Evolutionary conservation across 92 coral and sea anemone genomes (phyloP), one percentile per base, ranked within the genome.

Genomic region (Zoanthus gigantus): DNA sequence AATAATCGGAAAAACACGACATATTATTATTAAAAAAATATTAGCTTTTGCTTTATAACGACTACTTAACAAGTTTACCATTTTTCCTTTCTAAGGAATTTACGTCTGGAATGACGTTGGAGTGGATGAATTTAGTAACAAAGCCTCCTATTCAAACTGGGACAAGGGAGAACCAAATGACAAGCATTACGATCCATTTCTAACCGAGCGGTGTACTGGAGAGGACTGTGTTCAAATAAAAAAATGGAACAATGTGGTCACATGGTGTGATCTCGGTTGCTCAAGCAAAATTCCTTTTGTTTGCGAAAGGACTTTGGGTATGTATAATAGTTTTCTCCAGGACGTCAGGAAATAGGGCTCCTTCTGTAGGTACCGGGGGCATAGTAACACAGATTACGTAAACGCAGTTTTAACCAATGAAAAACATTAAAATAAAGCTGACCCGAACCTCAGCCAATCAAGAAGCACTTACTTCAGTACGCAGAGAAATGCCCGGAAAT

Each of bases 211-310:
- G 47, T 97, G 99, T 37, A 88, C 94, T 18, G 99, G 99, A 12
- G 99, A 97, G 69, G 99, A 97, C 91, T 97, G 99, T 65, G 96
- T 97, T 9, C 96, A 92, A 80, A 94, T 95, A 87, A 89, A 89
- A 32, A 91, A 90, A 60, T 89, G 97, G 97, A 89, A 92, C 71
- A 93, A 86, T 61, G 90, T 90, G 13, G 93, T 87, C 87, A 91
- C 92, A 30, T 97, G 99, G 99, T 83, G 89, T 73, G 99, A 97
- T 91, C 71, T 91, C 47, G 92, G 93, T 52, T 97, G 99, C 76
- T 48, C 92, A 31, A 92, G 90, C 31, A 73, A 87, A 69, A 78
- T 95, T 56, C 99, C 99, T 34, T 97, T 86, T 78, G 88, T 97
- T 85, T 97, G 99, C 57, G 94, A 97, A 88, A 92, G 96, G 84